Evolutionary conservation across 1,140 invertebrate genomes (phyloP).

Genomic region (Bombus confusus): DNA sequence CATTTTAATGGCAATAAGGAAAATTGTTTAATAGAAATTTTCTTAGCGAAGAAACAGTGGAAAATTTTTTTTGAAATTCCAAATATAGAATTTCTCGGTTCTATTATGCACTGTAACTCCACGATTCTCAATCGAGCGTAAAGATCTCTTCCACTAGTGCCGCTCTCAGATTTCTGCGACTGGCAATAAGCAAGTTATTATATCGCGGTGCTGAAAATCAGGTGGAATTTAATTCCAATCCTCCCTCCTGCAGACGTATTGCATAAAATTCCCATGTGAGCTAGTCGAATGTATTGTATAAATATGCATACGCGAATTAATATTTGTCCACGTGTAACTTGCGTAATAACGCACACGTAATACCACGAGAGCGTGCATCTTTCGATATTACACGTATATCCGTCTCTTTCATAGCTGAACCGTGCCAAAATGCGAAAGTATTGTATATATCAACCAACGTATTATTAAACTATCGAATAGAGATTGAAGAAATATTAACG

Average conservation of each 20-base stretch:
- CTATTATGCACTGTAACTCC: too few species aligned
- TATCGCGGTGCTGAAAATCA: neutral
- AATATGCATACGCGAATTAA: slow-evolving; percentile 15
- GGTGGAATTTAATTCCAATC: neutral
- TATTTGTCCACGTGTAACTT: slow-evolving; percentile 7
- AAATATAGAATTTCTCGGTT: too few species aligned
- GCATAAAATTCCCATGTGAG: neutral
- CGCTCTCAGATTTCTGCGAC: neutral
- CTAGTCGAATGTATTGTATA: neutral
- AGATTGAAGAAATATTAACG: neutral
- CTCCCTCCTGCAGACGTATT: too few species aligned
- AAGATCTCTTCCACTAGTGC: neutral
- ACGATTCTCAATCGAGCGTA: neutral
- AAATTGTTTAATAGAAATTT: neutral
- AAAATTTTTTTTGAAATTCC: too few species aligned
- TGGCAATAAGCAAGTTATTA: neutral
- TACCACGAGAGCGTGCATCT: neutral
- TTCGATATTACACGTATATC: neutral
- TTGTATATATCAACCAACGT: neutral
- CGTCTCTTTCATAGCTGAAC: neutral
- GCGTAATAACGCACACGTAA: slow-evolving; percentile 8
- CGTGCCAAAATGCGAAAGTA: slow-evolving; percentile 1
- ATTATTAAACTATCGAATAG: slow-evolving; percentile 3
- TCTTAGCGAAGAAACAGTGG: too few species aligned
- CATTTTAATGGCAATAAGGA: too few species aligned